Percentiles rank a stretch among this genome's conserved stretches.
These are phyloP conservation scores for Labeo calbasu DNA, from an alignment of 2,797 vertebrate genomes.

Conservation along the genomic window DNA sequence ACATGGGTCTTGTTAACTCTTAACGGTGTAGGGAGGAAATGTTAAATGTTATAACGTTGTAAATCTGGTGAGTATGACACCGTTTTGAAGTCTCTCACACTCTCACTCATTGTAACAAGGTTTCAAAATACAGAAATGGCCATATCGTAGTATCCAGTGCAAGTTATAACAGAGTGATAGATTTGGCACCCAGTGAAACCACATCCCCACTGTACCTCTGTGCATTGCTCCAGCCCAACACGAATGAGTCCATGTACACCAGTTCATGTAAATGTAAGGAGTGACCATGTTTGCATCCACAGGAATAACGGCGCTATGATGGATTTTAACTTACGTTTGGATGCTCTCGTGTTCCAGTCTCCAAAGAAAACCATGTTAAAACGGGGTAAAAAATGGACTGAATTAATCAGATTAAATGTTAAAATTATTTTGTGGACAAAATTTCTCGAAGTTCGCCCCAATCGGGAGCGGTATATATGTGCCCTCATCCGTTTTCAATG, in stretches of 20 bases:
- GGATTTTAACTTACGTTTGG: too few species aligned
- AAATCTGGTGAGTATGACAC: conserved; percentile 53
- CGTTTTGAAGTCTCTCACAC: conserved; percentile 30
- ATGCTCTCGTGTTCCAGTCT: too few species aligned
- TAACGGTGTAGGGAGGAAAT: conserved; percentile 45
- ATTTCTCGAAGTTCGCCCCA: too few species aligned
- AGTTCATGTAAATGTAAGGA: neutral
- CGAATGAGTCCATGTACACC: neutral
- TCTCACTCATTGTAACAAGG: conserved; percentile 46
- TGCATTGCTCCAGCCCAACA: neutral
- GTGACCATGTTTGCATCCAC: neutral
- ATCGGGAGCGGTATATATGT: too few species aligned
- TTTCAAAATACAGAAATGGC: conserved; percentile 45
- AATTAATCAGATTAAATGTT: too few species aligned
- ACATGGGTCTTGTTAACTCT: conserved; percentile 18
- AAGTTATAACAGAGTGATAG: conserved; percentile 41
- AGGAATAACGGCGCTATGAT: neutral
- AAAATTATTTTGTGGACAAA: too few species aligned
- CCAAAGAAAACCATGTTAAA: too few species aligned
- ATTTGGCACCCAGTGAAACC: conserved; percentile 46
- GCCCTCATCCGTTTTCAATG: too few species aligned
- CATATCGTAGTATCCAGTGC: conserved; percentile 37
- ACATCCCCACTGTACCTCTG: neutral
- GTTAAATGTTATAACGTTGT: conserved; percentile 56
- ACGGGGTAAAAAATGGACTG: too few species aligned